These are phyloP conservation scores for Dioctria rufipes DNA, from an alignment of 2,888 invertebrate genomes.

Conservation along the genomic window DNA sequence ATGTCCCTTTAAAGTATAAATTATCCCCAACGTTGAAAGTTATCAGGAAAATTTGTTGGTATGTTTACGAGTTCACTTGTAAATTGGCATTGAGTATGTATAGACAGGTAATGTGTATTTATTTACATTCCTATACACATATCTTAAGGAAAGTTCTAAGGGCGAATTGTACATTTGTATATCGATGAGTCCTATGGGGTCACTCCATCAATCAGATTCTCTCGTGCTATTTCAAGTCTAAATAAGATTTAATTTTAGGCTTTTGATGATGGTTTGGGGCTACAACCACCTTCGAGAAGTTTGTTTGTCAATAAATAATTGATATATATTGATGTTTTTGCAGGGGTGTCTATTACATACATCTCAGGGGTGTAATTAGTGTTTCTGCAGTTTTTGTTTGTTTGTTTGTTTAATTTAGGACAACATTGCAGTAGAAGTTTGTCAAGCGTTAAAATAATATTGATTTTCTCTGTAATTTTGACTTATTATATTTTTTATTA, in stretches of 20 bases:
- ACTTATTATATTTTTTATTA: too few species aligned
- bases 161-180: neutral
- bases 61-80: neutral
- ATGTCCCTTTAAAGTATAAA: neutral
- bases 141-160: neutral
- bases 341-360: neutral
- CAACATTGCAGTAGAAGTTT: too few species aligned
- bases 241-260: neutral
- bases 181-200: slow-evolving; percentile 15
- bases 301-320: slow-evolving; percentile 24
- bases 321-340: slow-evolving; percentile 38
- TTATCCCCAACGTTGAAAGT: neutral
- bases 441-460: too few species aligned
- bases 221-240: neutral
- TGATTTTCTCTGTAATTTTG: too few species aligned
- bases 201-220: slow-evolving; percentile 26
- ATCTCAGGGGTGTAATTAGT: slow-evolving; percentile 6
- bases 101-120: too few species aligned
- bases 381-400: neutral
- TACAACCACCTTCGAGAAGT: neutral
- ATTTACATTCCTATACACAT: too few species aligned
- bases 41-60: neutral
- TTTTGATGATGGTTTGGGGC: neutral
- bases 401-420: too few species aligned
- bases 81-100: neutral